phyloP scores from a whole-genome alignment of 2,797 vertebrate species.

The Podargus strigoides region DNA sequence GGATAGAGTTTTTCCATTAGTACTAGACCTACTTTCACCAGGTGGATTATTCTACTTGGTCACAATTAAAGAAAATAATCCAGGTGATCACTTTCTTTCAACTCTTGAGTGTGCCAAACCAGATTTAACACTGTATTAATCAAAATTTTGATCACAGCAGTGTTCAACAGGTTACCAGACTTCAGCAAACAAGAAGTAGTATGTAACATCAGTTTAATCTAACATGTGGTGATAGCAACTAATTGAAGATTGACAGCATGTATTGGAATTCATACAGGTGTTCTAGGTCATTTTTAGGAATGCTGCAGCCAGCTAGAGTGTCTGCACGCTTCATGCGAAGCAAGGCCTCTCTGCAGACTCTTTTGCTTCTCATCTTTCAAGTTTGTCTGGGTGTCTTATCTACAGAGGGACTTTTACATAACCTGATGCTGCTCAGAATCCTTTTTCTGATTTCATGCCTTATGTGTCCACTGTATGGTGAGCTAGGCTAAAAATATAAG shows the following conservation, averaged over 20 bases:
- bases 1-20: slow-evolving; percentile 86
- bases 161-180: background rate
- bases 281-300: background rate
- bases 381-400: background rate
- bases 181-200: background rate
- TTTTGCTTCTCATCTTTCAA: background rate
- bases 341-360: background rate
- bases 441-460: background rate
- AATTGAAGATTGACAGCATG: background rate
- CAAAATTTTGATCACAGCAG: background rate
- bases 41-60: slow-evolving; percentile 89
- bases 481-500: background rate
- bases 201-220: background rate
- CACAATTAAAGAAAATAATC: slow-evolving; percentile 87
- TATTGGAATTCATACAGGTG: background rate
- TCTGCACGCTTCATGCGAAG: background rate
- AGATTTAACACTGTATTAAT: background rate
- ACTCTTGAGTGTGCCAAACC: background rate
- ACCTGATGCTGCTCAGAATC: background rate
- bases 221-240: background rate
- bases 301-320: background rate
- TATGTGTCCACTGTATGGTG: background rate
- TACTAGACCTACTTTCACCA: slow-evolving; percentile 82
- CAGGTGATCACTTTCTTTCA: slow-evolving; percentile 76
- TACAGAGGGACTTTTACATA: background rate